Evolutionary conservation across 1,140 invertebrate species (phyloP), one percentile per base, ranked within the genome.

Genomic region (Chironomus striatipennis): DNA sequence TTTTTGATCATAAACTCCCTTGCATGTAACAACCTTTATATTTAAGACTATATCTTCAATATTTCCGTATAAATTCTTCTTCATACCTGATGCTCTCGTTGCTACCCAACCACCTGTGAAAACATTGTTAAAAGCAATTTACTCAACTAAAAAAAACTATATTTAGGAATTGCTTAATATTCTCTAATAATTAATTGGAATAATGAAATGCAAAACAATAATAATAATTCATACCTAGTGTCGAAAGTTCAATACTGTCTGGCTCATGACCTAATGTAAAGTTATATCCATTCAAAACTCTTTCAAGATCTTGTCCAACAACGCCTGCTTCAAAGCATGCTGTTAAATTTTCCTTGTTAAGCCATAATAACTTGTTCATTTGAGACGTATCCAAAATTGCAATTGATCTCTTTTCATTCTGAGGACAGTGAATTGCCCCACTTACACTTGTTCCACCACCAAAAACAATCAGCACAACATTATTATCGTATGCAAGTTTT

Each of bases 41-140:
- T 89, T 87, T 8, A 92, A 86, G 1, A 92, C 75, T 76, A 91
- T 78, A 79, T 91, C 89, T 83, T 91, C 90, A 78, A 91, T 91
- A 79, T 91, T 91, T 42, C 90, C 90, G 79, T 91, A 92, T 47
- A 87, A 85, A 80, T 92, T 92, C 81, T 92, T 92, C 81, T 92
- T 92, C 91, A 92, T 92, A 12, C 90, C 90, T 17, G 89, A 91
- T 0, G 90, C 90, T 78, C 90, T 79, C 0, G 90, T 92, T 0
- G 90, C 89, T 17, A 92, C 88, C 90, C 90, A 92, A 10, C 90
- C 90, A 18, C 90, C 64, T 8, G 15, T 10, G 8, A 4, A 47
- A 47, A 47, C 43, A 47, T 8, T 7, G 6, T 43, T 43, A 15
- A 2, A 9, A 10, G 8, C 8, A 47, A 47, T 43, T 43, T 43